These are phyloP conservation scores for Achlya flavicornis DNA, from an alignment of 2,888 invertebrate species.

Conservation along the genomic window DNA sequence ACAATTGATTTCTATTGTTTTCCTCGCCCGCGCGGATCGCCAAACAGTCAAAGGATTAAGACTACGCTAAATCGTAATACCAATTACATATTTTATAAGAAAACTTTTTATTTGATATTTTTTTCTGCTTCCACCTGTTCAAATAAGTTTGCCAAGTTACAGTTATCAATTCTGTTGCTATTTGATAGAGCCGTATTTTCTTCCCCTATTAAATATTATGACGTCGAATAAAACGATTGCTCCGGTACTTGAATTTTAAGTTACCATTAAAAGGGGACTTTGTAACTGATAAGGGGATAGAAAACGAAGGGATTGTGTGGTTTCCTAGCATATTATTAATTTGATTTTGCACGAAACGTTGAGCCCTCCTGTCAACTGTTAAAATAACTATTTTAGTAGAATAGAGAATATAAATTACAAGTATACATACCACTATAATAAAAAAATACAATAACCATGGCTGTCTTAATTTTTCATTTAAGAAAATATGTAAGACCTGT, in stretches of 20 bases:
- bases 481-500: no score
- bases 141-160: not conserved
- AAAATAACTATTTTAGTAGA: not conserved
- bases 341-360: not conserved
- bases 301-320: not conserved
- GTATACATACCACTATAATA: no score
- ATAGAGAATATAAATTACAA: not conserved
- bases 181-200: not conserved
- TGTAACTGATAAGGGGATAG: not conserved
- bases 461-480: no score
- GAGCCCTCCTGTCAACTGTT: not conserved
- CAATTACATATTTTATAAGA: no score
- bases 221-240: not conserved
- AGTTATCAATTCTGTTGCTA: conserved; percentile 1
- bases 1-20: no score
- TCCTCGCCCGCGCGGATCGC: no score
- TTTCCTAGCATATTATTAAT: not conserved
- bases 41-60: no score
- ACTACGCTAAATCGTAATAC: no score
- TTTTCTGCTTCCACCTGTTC: not conserved
- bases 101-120: no score
- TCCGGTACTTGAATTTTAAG: not conserved
- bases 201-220: not conserved
- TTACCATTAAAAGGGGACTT: conserved; percentile 3
- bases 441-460: not conserved